Conservation (phyloP, 2,797 vertebrate species). For the Hippopotamyrus pictus region DNA sequence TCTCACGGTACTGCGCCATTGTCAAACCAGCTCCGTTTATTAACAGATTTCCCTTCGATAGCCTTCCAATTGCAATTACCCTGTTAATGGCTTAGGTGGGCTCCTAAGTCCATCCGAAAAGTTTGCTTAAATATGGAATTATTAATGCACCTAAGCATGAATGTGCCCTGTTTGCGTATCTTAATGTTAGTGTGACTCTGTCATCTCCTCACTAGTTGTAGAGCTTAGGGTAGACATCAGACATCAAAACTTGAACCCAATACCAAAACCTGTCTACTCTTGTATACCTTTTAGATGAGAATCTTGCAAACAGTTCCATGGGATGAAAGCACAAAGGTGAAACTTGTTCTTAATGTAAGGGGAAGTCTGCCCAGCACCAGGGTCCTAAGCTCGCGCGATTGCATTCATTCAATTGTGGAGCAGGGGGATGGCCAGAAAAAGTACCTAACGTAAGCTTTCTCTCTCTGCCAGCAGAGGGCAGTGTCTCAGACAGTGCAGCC, state of each 20-base stretch:
- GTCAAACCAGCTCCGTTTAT: not conserved
- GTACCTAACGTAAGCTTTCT: constrained; percentile 28
- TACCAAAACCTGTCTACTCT: constrained; percentile 12
- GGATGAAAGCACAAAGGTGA: constrained; percentile 20
- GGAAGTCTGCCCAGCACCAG: not conserved
- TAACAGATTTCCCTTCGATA: not conserved
- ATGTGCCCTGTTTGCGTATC: not conserved
- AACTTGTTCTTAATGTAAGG: constrained; percentile 14
- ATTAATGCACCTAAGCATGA: not conserved
- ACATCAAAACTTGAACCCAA: not conserved
- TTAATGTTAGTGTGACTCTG: not conserved
- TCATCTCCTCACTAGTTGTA: not conserved
- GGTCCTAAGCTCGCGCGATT: not conserved
- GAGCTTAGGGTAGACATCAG: not conserved
- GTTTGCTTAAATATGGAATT: not conserved
- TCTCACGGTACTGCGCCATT: constrained; percentile 58
- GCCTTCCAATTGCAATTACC: not conserved
- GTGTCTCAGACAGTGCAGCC: constrained; percentile 73
- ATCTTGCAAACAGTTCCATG: constrained; percentile 17
- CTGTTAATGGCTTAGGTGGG: not conserved
- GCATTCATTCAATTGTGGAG: not conserved
- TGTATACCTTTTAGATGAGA: constrained; percentile 15
- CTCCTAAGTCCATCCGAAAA: not conserved
- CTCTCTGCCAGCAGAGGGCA: constrained; percentile 66
- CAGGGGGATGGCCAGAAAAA: not conserved